Evolutionary conservation across 1,140 invertebrate genomes (phyloP).

Genomic region (Cyrtorhinus lividipennis): DNA sequence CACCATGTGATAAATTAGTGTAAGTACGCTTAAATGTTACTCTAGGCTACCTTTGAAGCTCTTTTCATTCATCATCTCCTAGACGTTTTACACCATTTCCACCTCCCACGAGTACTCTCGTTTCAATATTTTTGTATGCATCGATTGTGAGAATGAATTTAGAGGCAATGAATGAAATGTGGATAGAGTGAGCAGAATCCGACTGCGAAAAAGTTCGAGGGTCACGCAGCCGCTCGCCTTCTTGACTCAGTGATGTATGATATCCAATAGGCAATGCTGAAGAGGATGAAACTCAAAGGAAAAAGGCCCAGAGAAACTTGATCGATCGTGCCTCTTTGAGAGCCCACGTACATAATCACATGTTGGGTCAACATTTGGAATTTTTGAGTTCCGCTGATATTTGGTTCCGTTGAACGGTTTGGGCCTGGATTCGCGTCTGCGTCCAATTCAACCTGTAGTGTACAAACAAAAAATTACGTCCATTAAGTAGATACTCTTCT

Average conservation of each 20-base stretch:
- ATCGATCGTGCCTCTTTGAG: conserved; percentile 38
- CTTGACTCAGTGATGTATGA: conserved; percentile 42
- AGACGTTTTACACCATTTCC: too few species aligned
- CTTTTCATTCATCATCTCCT: too few species aligned
- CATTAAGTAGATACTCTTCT: too few species aligned
- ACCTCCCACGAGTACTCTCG: too few species aligned
- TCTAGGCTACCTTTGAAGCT: too few species aligned
- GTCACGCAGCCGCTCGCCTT: conserved; percentile 25
- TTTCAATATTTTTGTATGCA: too few species aligned
- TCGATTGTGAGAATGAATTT: too few species aligned
- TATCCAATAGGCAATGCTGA: conserved; percentile 54
- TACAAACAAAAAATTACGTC: not conserved
- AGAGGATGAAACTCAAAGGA: conserved; percentile 47
- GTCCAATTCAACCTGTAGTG: conserved; percentile 14
- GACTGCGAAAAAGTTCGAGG: not conserved
- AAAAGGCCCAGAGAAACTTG: conserved; percentile 47
- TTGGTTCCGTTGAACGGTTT: not conserved
- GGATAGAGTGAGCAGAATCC: not conserved
- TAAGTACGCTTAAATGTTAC: too few species aligned
- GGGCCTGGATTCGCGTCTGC: conserved; percentile 10
- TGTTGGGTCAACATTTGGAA: conserved; percentile 33
- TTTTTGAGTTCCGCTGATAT: conserved; percentile 23
- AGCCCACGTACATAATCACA: conserved; percentile 40
- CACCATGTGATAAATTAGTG: too few species aligned
- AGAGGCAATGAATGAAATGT: too few species aligned